Evolutionary conservation across 2,888 invertebrate species (phyloP).

Genomic region (Drosophila barbarae): DNA sequence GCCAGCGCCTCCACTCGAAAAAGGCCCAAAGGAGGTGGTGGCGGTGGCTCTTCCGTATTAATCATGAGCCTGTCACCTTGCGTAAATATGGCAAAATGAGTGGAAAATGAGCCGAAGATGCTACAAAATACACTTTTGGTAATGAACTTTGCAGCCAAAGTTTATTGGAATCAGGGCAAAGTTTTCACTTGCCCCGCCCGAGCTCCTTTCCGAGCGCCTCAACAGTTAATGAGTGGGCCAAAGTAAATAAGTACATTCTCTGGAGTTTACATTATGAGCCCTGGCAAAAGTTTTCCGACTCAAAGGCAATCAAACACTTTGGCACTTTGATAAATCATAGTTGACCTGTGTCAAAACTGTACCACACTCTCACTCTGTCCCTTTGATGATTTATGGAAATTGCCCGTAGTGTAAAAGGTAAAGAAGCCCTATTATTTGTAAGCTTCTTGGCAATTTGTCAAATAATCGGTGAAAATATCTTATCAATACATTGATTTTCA

Average conservation of each 20-base stretch:
- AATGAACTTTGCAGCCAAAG: constrained; percentile 61
- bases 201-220: constrained; percentile 5
- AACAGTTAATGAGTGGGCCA: constrained; percentile 57
- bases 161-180: constrained; percentile 52
- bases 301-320: constrained; percentile 36
- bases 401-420: background rate
- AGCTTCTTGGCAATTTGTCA: constrained; percentile 52
- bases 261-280: constrained; percentile 36
- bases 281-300: constrained; percentile 9
- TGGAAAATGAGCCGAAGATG: constrained; percentile 55
- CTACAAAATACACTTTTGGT: constrained; percentile 46
- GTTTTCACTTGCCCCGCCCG: constrained; percentile 29
- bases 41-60: constrained; percentile 53
- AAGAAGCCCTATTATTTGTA: constrained; percentile 12
- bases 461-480: constrained; percentile 47
- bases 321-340: constrained; percentile 35
- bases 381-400: constrained; percentile 33
- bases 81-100: constrained; percentile 66
- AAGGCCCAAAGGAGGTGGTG: background rate
- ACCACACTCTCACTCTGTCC: background rate
- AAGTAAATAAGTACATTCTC: constrained; percentile 50
- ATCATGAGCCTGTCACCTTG: constrained; percentile 71
- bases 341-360: constrained; percentile 31
- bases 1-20: background rate
- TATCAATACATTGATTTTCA: constrained; percentile 41